Evolutionary conservation across 2,888 invertebrate species (phyloP).

Genomic region (Elgonia sp.): DNA sequence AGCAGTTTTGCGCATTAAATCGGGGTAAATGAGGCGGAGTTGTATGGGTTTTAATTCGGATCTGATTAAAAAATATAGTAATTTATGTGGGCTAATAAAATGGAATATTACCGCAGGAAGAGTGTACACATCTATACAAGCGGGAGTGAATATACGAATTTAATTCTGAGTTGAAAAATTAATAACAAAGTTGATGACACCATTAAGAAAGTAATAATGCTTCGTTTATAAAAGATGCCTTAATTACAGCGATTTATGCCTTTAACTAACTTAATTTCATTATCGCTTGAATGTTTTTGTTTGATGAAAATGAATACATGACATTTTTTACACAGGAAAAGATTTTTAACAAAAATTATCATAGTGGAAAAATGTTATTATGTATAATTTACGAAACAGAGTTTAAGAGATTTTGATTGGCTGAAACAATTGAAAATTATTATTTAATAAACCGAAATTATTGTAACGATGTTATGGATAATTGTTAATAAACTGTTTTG

Average conservation of each 20-base stretch:
- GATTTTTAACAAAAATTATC: no score
- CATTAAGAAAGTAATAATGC: slow-evolving; percentile 61
- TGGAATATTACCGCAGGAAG: slow-evolving; percentile 39
- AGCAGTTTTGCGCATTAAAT: no score
- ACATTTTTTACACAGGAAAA: no score
- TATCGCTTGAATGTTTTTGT: slow-evolving; percentile 51
- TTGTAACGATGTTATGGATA: no score
- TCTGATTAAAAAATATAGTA: slow-evolving; percentile 61
- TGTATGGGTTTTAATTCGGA: neutral
- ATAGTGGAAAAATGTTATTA: no score
- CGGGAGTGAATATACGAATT: slow-evolving; percentile 40
- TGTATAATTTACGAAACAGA: no score
- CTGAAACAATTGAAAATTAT: no score
- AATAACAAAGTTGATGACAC: slow-evolving; percentile 66
- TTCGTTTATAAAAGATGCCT: slow-evolving; percentile 60
- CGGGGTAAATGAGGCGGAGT: no score
- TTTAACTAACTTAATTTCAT: slow-evolving; percentile 61
- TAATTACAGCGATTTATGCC: slow-evolving; percentile 64
- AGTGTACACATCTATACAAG: neutral
- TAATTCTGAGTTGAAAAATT: slow-evolving; percentile 59
- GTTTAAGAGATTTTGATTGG: no score
- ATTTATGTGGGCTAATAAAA: slow-evolving; percentile 64
- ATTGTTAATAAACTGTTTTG: no score
- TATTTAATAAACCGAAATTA: no score
- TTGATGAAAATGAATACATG: slow-evolving; percentile 31